phyloP scores from a whole-genome alignment of 2,888 invertebrate species.

The Cantharis flavilabris region DNA sequence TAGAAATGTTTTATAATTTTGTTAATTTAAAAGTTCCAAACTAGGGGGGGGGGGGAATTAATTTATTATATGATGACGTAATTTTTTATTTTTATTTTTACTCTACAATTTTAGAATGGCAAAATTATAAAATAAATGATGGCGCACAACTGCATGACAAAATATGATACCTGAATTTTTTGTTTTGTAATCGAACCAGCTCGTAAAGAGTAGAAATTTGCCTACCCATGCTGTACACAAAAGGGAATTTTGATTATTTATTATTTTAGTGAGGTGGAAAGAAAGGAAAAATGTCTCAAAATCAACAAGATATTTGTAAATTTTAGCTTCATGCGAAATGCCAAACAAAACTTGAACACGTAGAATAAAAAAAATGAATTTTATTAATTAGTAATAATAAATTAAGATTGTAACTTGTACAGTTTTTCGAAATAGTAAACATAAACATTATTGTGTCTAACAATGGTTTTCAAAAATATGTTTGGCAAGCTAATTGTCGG shows the following conservation, averaged over 20 bases:
- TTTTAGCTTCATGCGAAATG: conserved; percentile 26
- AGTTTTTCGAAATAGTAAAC: conserved; percentile 26
- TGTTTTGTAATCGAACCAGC: background rate
- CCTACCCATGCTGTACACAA: background rate
- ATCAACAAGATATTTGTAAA: conserved; percentile 25
- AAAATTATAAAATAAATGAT: background rate
- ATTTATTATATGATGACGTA: no score
- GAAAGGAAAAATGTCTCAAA: conserved; percentile 31
- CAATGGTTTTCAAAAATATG: conserved; percentile 22
- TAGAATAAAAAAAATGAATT: background rate
- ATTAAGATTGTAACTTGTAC: conserved; percentile 26
- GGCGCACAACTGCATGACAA: background rate
- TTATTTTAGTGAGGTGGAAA: conserved; percentile 6
- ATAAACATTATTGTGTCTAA: conserved; percentile 23
- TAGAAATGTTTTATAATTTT: no score
- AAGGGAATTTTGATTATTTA: conserved; percentile 30
- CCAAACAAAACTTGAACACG: conserved; percentile 25
- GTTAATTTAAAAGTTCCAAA: no score
- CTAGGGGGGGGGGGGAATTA: no score
- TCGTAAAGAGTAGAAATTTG: background rate
- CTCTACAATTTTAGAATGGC: no score
- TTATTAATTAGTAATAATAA: background rate
- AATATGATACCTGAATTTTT: background rate
- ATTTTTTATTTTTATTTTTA: no score
- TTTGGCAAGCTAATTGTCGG: conserved; percentile 25